Conservation (phyloP, 2,888 invertebrate species). For the Merodon equestris region DNA sequence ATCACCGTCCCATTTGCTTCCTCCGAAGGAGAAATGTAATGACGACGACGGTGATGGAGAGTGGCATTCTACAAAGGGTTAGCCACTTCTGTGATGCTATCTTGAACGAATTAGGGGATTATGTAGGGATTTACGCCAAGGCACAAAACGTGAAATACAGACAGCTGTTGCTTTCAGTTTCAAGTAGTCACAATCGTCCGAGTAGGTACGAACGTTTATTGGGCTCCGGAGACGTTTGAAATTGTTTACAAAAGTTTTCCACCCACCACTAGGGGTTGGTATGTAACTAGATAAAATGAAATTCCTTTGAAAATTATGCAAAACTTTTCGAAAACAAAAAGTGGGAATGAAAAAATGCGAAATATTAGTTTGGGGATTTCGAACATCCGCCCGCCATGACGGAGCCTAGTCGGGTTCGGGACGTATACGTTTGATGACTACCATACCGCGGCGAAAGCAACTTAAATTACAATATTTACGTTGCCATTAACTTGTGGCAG, state of each 20-base stretch:
- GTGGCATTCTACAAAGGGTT: conserved; percentile 20
- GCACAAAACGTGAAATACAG: neutral
- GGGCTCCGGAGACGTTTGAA: too few species aligned
- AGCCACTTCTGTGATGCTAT: conserved; percentile 12
- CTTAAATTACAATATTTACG: conserved; percentile 33
- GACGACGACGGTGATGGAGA: conserved; percentile 1
- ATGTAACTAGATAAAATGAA: too few species aligned
- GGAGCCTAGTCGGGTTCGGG: neutral
- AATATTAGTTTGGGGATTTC: conserved; percentile 17
- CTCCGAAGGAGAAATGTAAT: conserved; percentile 7
- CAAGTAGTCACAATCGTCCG: too few species aligned
- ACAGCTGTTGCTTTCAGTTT: conserved; percentile 11
- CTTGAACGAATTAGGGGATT: conserved; percentile 59
- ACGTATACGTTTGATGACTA: neutral
- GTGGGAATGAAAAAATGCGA: neutral
- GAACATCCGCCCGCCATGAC: neutral
- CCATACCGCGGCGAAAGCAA: neutral
- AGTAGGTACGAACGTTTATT: too few species aligned
- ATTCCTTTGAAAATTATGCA: too few species aligned
- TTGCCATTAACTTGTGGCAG: conserved; percentile 41
- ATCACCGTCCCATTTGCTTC: neutral
- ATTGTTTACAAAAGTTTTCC: too few species aligned
- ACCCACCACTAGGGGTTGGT: too few species aligned
- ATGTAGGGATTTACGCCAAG: conserved; percentile 22
- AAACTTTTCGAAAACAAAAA: too few species aligned